These are phyloP conservation scores for Dasypus novemcinctus DNA, from an alignment of 2,113 vertebrate species.

Conservation along the genomic window DNA sequence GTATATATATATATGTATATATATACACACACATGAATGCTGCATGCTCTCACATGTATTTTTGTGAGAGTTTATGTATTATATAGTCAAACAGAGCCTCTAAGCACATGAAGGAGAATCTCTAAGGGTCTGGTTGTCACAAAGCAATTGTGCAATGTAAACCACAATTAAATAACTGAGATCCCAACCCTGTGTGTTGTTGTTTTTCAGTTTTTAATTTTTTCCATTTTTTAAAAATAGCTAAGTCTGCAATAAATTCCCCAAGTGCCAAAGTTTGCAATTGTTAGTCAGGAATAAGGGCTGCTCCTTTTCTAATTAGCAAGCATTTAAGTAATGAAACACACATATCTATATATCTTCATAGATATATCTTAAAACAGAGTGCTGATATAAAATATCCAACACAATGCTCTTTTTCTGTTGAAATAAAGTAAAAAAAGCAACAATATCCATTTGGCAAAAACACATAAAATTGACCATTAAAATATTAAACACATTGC, in stretches of 20 bases:
- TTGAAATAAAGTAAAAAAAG: background rate
- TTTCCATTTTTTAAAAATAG: too few species aligned
- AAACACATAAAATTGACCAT: background rate
- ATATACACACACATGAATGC: fast-evolving
- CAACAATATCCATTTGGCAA: background rate
- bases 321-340: background rate
- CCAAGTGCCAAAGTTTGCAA: background rate
- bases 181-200: background rate
- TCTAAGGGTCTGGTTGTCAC: background rate
- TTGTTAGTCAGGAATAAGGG: background rate
- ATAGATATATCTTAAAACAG: background rate
- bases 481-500: background rate
- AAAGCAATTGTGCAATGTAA: background rate
- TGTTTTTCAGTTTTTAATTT: too few species aligned
- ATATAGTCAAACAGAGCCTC: background rate
- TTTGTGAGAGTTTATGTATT: background rate
- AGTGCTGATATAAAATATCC: background rate
- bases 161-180: background rate
- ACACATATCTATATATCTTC: background rate
- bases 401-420: background rate
- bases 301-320: background rate
- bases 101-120: background rate
- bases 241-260: background rate
- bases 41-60: too few species aligned
- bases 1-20: too few species aligned